Conservation (phyloP, 2,113 vertebrate species). For the Ursus arctos region DNA sequence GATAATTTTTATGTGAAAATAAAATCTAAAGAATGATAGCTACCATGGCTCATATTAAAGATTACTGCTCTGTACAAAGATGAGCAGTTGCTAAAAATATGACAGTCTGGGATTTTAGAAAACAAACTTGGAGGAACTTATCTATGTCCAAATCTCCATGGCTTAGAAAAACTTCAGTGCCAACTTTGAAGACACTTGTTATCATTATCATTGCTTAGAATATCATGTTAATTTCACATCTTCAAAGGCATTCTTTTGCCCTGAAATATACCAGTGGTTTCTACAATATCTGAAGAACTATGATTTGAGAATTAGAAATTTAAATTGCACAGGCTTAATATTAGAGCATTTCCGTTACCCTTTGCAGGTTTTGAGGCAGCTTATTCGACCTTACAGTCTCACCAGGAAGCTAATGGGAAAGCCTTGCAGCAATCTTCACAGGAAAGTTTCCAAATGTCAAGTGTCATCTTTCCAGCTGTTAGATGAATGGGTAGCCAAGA, state of each 20-base stretch:
- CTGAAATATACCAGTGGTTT: constrained; percentile 69
- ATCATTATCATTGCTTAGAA: constrained; percentile 63
- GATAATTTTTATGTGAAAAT: not conserved
- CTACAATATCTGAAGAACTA: constrained; percentile 82
- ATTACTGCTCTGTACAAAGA: not conserved
- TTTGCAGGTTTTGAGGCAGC: constrained; percentile 90
- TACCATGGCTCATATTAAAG: not conserved
- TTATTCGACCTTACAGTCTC: constrained; percentile 91
- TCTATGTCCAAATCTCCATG: not conserved
- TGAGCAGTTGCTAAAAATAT: not conserved
- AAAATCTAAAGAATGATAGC: not conserved
- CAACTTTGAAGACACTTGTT: constrained; percentile 51
- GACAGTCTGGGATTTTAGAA: not conserved
- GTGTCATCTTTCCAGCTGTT: constrained; percentile 92
- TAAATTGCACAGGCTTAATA: constrained; percentile 84
- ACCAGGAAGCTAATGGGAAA: constrained; percentile 92
- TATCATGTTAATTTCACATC: constrained; percentile 57
- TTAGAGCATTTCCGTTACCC: constrained; percentile 86
- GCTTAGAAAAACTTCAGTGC: not conserved
- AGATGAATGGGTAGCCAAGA: constrained; percentile 90
- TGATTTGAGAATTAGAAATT: constrained; percentile 87
- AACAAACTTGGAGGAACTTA: not conserved
- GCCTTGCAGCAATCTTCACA: constrained; percentile 89
- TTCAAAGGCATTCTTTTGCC: constrained; percentile 69
- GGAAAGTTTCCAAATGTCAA: constrained; percentile 91